Conservation (phyloP, 2,113 vertebrate genomes). For the Cranoglanis bouderius region DNA sequence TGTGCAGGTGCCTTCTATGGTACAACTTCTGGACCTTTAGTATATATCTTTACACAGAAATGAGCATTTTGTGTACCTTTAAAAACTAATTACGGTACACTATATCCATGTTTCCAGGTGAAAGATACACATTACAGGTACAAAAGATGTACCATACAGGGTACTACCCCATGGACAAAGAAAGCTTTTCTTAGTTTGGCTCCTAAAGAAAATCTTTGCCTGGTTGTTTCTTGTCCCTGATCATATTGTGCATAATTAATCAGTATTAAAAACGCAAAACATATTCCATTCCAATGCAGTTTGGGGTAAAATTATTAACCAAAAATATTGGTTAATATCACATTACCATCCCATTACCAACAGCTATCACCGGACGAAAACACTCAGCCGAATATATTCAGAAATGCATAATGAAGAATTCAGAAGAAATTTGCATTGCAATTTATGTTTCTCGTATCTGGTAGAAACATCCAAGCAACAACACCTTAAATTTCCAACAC, state of each 20-base stretch:
- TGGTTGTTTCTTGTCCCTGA: not conserved
- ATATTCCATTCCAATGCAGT: not conserved
- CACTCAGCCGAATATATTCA: not conserved
- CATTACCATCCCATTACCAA: not conserved
- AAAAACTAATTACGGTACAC: not conserved
- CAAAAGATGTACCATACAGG: not conserved
- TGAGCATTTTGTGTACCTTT: not conserved
- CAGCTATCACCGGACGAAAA: not conserved
- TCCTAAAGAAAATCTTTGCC: not conserved
- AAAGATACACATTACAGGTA: not conserved
- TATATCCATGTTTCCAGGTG: not conserved
- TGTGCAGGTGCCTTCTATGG: no score
- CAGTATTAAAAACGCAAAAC: not conserved
- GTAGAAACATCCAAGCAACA: not conserved
- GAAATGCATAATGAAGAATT: not conserved
- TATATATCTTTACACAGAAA: not conserved
- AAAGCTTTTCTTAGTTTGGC: no score
- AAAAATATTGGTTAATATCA: not conserved
- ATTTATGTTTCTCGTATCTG: no score
- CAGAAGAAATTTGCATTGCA: not conserved
- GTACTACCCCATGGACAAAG: no score
- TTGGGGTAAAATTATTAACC: not conserved
- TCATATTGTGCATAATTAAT: not conserved
- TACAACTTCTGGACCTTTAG: no score
- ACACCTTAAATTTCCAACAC: constrained; percentile 16